Evolutionary conservation across 2,113 vertebrate genomes (phyloP), one percentile per base, ranked within the genome.

Genomic region (Acrocephalus arundinaceus): DNA sequence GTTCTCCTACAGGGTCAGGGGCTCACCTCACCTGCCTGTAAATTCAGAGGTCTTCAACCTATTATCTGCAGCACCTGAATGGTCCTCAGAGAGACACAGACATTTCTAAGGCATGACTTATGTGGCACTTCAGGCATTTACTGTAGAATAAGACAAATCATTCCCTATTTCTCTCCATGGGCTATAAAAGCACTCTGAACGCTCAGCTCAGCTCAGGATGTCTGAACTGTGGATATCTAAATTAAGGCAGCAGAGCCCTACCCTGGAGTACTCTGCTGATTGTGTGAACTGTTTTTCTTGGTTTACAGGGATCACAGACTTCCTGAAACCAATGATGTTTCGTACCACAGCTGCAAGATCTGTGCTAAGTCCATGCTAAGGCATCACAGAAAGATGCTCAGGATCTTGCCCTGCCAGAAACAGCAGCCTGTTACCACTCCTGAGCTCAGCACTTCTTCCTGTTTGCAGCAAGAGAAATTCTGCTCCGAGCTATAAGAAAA

Each of bases 151-250:
- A 92, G 93, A 95, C 76, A 90, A 94, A 94, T 92, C 61, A 92
- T 93, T 95, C 70, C 61, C 65, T 90, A 71, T 89, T 87, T 89
- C 89, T 89, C 94, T 95, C 93, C 61, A 7, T 3, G 91, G 95
- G 75, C 94, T 75, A 45, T 81, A 72, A 81, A 91, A 92, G 76
- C 31, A 52, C n/a, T 66, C 61, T 48, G 39, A 45, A 55, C 2
- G 45, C 59, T 74, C 80, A 76, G 71, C 54, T 80, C 71, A 76
- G 63, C 86, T 63, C 33, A 46, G 85, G 46, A 13, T 15, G 27
- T 71, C 86, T 81, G 33, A 43, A 15, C 72, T 67, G 59, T 6
- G 9, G 65, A 93, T 72, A 65, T 91, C 94, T 87, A 87, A 84
- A 94, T 95, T 72, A 89, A 93, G 87, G 76, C 70, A 75, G 48